These are phyloP conservation scores for Asbolus verrucosus DNA, from an alignment of 1,140 invertebrate species.

Conservation along the genomic window DNA sequence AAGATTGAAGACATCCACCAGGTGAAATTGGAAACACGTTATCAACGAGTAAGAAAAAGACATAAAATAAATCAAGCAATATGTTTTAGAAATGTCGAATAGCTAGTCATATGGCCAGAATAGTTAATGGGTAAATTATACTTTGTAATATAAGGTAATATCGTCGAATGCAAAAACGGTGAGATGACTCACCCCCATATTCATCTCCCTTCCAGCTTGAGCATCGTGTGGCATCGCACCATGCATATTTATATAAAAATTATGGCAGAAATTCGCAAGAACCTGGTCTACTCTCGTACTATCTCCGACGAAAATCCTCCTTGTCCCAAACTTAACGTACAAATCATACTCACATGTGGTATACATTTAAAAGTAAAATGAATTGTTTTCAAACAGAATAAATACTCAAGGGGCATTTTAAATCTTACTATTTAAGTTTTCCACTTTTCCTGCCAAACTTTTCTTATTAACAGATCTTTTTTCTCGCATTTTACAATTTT, in stretches of 20 bases:
- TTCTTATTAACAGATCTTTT: conserved; percentile 37
- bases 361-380: conserved; percentile 34
- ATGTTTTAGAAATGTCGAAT: conserved; percentile 44
- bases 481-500: conserved; percentile 19
- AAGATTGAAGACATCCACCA: too few relatives aligned
- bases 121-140: conserved; percentile 54
- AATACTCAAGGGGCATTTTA: conserved; percentile 33
- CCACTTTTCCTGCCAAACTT: conserved; percentile 28
- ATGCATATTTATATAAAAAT: conserved; percentile 57
- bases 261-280: conserved; percentile 26
- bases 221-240: conserved; percentile 41
- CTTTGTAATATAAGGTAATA: conserved; percentile 55
- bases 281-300: background rate
- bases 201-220: background rate
- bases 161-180: conserved; percentile 46
- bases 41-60: conserved; percentile 34
- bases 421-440: conserved; percentile 36
- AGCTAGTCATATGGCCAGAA: conserved; percentile 44
- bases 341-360: conserved; percentile 32
- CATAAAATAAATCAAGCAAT: conserved; percentile 48
- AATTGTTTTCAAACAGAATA: conserved; percentile 33
- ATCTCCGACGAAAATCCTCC: background rate
- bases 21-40: conserved; percentile 3
- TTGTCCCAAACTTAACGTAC: conserved; percentile 7
- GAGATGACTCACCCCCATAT: conserved; percentile 42